Evolutionary conservation across 2,888 invertebrate species (phyloP).

Genomic region (Agriopis marginaria): DNA sequence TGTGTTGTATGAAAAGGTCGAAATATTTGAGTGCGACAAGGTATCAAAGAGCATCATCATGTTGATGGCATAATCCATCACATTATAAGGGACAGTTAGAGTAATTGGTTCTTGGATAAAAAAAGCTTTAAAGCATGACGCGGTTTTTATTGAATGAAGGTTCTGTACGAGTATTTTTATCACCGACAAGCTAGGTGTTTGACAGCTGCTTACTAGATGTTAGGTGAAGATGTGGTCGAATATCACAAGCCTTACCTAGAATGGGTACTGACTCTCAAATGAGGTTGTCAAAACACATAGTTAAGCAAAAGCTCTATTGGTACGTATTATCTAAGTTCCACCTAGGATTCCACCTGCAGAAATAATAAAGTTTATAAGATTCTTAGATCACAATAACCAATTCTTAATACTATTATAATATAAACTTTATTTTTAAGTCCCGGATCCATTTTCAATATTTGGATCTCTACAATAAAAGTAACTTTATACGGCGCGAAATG

Average conservation of each 20-base stretch:
- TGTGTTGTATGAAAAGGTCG: background rate
- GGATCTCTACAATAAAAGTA: too few relatives aligned
- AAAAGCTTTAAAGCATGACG: slow-evolving; percentile 16
- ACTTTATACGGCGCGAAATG: too few relatives aligned
- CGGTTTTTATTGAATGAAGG: background rate
- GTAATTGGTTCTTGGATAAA: slow-evolving; percentile 34
- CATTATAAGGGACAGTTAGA: slow-evolving; percentile 20
- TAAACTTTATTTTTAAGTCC: too few relatives aligned
- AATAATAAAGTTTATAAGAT: too few relatives aligned
- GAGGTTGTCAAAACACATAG: too few relatives aligned
- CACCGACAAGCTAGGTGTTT: background rate
- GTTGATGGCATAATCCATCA: slow-evolving; percentile 37
- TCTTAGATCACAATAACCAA: too few relatives aligned
- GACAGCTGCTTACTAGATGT: background rate
- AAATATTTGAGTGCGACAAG: slow-evolving; percentile 2
- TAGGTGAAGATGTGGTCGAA: background rate
- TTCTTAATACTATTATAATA: too few relatives aligned
- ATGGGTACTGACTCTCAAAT: too few relatives aligned
- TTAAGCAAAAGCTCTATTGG: background rate
- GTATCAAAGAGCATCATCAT: slow-evolving; percentile 4
- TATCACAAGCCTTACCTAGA: background rate
- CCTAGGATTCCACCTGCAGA: too few relatives aligned
- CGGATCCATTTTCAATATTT: too few relatives aligned
- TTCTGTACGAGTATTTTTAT: slow-evolving; percentile 13
- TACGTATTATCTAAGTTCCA: too few relatives aligned